phyloP scores from a whole-genome alignment of 1,140 invertebrate species.

The Leguminivora glycinivorella region DNA sequence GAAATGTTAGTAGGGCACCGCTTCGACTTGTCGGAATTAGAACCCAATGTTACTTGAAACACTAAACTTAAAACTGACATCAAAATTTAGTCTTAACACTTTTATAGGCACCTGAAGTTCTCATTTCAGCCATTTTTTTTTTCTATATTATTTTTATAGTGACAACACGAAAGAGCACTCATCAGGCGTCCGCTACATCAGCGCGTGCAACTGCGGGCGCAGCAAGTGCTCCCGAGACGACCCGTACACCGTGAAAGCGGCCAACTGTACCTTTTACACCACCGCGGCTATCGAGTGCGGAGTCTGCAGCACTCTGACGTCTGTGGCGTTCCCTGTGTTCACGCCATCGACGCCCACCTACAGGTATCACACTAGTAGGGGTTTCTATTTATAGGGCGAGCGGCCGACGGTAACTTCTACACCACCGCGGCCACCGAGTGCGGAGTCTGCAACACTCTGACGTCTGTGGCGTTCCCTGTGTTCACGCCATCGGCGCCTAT shows the following conservation, averaged over 20 bases:
- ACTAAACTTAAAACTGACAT: no score
- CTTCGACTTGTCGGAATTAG: no score
- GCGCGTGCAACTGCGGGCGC: conserved; percentile 95
- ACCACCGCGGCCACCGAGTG: conserved; percentile 86
- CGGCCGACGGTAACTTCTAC: conserved; percentile 94
- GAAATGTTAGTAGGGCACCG: no score
- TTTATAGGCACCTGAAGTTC: no score
- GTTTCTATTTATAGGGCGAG: conserved; percentile 85
- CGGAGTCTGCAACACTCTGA: conserved; percentile 82
- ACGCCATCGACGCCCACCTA: conserved; percentile 87
- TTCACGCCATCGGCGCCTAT: conserved; percentile 90
- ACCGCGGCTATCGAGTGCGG: conserved; percentile 87
- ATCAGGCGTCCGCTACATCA: conserved; percentile 89
- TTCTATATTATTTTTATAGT: conserved; percentile 37
- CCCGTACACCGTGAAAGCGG: conserved; percentile 90
- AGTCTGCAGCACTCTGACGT: conserved; percentile 82
- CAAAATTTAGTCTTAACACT: no score
- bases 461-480: conserved; percentile 88
- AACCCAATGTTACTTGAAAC: no score
- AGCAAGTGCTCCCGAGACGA: conserved; percentile 91
- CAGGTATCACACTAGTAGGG: conserved; percentile 91
- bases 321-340: conserved; percentile 90
- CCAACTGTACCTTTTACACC: conserved; percentile 93
- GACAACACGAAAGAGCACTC: conserved; percentile 82
- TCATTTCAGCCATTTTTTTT: no score